Evolutionary conservation across 2,888 invertebrate species (phyloP).

Genomic region (Lucinisca nassula): DNA sequence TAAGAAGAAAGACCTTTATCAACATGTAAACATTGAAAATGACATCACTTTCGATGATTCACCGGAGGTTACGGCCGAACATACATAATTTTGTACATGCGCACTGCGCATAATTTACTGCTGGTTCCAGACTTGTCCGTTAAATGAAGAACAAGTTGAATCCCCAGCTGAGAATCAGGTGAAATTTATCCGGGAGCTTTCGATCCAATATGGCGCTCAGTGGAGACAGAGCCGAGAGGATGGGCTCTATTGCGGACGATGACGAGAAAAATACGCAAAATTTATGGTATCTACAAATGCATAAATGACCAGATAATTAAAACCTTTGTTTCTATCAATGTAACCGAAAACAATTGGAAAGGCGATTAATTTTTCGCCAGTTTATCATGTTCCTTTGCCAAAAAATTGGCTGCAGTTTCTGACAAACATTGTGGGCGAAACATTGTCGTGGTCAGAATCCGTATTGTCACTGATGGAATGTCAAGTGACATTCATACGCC

Average conservation of each 20-base stretch:
- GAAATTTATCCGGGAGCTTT: slow-evolving; percentile 74
- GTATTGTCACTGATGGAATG: too few species aligned
- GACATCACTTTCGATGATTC: slow-evolving; percentile 75
- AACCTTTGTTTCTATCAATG: too few species aligned
- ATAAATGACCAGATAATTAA: too few species aligned
- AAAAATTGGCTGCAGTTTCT: too few species aligned
- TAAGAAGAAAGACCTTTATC: too few species aligned
- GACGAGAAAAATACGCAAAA: slow-evolving; percentile 82
- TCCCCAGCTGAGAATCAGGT: neutral
- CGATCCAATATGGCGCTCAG: slow-evolving; percentile 86
- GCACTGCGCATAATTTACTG: slow-evolving; percentile 52
- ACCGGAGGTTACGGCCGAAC: slow-evolving; percentile 69
- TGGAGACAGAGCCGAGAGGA: slow-evolving; percentile 84
- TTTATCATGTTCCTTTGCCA: too few species aligned
- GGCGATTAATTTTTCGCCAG: too few species aligned
- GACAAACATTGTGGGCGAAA: too few species aligned
- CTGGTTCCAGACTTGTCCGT: neutral
- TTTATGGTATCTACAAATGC: slow-evolving; percentile 79
- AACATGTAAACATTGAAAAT: slow-evolving; percentile 32
- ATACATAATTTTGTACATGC: slow-evolving; percentile 79
- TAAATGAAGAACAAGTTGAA: neutral
- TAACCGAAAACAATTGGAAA: too few species aligned
- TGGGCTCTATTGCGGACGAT: slow-evolving; percentile 80
- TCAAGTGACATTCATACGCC: too few species aligned
- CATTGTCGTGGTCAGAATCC: too few species aligned